Evolutionary conservation across 2,888 invertebrate species (phyloP), one percentile per base, ranked within the genome.

Genomic region (Argynnis bischoffii): DNA sequence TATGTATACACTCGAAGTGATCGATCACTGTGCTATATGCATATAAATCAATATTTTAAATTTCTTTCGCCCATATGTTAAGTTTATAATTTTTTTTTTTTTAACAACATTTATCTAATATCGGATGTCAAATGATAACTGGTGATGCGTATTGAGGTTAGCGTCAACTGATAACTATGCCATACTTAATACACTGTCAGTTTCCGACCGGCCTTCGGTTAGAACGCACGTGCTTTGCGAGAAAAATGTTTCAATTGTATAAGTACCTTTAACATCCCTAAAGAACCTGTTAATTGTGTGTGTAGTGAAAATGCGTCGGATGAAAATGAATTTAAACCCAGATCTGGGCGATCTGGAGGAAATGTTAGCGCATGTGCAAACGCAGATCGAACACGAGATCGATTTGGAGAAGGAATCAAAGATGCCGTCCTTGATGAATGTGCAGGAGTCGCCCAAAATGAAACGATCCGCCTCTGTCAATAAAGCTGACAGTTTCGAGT

Each of bases 291-390:
- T 55, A 53, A 55, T 55, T 46, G 41, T 54, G 63, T 41, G 55
- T 21, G 50, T 60, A 61, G 63, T 61, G 61, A 72, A 71, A 71
- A 91, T 91, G 92, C 85, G 92, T 63, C 86, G 90, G 6, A 77
- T 80, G 50, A 91, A 89, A 73, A 77, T 90, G 76, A 89, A 83
- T 47, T 74, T 90, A 13, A 88, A 90, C 72, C 92, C 92, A 2
- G 92, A 93, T 73, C 72, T 93, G 55, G 92, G 91, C 0, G 93
- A 93, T 65, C 70, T 93, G 13, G 93, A 93, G 68, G 92, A 93
- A 72, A 93, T 93, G 93, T 77, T 93, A 21, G 92, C 92, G 0
- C 87, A 89, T 72, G 93, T 93, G 1, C 93, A 93, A 67, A 88
- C 83, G 0, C 92, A 93, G 69, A 72, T 93, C 6, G 92, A 93